Base-by-base conservation (phyloP, 1,140 invertebrate genomes). In the Bombus picipes region DNA sequence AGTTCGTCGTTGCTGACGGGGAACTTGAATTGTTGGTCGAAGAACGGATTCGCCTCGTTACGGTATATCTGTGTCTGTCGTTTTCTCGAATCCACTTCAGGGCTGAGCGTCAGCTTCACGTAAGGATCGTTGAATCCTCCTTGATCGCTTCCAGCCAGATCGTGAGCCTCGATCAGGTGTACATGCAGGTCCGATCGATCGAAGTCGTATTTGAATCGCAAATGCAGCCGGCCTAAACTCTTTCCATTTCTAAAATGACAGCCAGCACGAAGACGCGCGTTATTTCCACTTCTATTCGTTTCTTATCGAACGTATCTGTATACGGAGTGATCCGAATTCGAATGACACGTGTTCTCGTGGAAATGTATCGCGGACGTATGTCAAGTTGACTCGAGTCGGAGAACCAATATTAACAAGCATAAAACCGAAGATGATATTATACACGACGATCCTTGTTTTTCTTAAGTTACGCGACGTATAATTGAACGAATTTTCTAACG, bases 71-170 rank as follows among this genome's bases (percentile, higher is more conserved):
- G 96, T 0, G 98, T 98, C 94, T 98, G 97, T 59, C 98, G 96
- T 81, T 98, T 97, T 12, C 97, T 96, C n/a, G 96, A 96, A 92
- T 98, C 98, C 37, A 98, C 97, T 94, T 97, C 97, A 1, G 98
- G 98, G 34, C 96, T 95, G 53, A 98, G 95, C 70, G 96, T 96
- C 22, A 98, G 93, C 4, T 97, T 96, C 25, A 98, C 97, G 93
- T 98, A 98, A 1, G 98, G 98, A 94, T 98, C 98, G 87, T 98
- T 98, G 94, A 98, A 98, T 15, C 98, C 97, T 3, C 97, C 98
- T 83, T 97, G 96, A 85, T 98, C 97, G 91, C 97, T 97, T 70
- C 97, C 97, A 28, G 97, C 97, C 10, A 98, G 95, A 94, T 98
- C 97, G 92, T 98, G 97, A 70, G 98, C 98, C 97, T 95, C 79